Conservation (phyloP, 2,888 invertebrate species). For the Athripsodes cinereus region DNA sequence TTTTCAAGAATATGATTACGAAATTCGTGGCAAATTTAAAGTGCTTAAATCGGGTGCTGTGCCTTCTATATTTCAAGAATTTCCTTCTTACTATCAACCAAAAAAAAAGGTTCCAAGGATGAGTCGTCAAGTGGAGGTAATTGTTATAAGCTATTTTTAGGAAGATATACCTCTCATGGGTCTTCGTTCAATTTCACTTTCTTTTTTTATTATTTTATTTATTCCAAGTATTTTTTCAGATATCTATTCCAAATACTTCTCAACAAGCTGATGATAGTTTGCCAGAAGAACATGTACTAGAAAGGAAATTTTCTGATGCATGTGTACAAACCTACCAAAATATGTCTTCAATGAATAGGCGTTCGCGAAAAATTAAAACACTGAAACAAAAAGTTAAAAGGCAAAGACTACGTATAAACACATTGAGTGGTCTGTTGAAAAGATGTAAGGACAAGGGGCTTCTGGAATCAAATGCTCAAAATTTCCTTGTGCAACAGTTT, state of each 20-base stretch:
- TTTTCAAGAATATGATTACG: background rate
- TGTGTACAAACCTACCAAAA: conserved; percentile 1
- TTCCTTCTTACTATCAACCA: background rate
- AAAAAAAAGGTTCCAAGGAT: background rate
- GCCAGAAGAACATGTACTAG: background rate
- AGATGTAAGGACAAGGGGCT: background rate
- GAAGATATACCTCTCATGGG: background rate
- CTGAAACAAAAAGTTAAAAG: conserved; percentile 2
- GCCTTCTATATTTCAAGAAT: background rate
- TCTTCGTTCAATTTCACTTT: background rate
- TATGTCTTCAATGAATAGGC: conserved; percentile 2
- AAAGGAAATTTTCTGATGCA: background rate
- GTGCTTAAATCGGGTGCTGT: background rate
- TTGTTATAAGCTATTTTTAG: background rate
- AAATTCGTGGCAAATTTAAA: background rate
- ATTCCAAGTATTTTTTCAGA: background rate
- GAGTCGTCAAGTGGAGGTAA: background rate
- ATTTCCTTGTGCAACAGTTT: background rate
- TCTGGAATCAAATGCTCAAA: conserved; percentile 1
- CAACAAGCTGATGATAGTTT: background rate
- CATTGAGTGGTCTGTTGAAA: background rate
- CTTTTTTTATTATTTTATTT: background rate
- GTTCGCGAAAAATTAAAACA: background rate
- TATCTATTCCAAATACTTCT: conserved; percentile 1
- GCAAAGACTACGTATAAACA: background rate